Conservation (phyloP, 2,888 invertebrate species). For the Lucinisca nassula region DNA sequence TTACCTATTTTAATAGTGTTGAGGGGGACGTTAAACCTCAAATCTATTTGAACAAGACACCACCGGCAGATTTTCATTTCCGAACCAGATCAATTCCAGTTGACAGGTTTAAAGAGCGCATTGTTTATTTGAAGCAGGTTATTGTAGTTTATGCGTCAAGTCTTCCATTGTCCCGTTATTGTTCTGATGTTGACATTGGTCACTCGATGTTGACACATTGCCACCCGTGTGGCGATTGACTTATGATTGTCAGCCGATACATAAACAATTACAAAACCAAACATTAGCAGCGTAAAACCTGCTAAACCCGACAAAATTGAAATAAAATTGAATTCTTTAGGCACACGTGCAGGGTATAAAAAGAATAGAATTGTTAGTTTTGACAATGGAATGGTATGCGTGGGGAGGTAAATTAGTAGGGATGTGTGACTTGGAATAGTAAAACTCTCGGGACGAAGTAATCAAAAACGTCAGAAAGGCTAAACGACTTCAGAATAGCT, state of each 20-base stretch:
- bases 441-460: not conserved
- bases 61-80: not conserved
- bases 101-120: conserved; percentile 23
- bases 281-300: conserved; percentile 57
- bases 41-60: too few species aligned
- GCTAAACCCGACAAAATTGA: conserved; percentile 65
- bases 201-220: conserved; percentile 21
- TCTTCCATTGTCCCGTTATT: not conserved
- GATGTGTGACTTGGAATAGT: conserved; percentile 16
- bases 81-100: conserved; percentile 19
- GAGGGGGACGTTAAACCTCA: too few species aligned
- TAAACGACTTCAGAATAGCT: conserved; percentile 3
- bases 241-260: conserved; percentile 56
- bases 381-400: conserved; percentile 11
- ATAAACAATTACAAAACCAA: conserved; percentile 69
- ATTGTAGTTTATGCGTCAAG: conserved; percentile 4
- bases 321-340: conserved; percentile 64
- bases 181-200: conserved; percentile 30
- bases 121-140: conserved; percentile 14
- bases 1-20: too few species aligned
- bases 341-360: conserved; percentile 69
- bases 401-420: conserved; percentile 8
- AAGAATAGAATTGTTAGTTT: conserved; percentile 8
- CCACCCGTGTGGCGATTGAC: conserved; percentile 52
- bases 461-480: conserved; percentile 5